Percentiles rank a stretch among this genome's conserved stretches.
phyloP scores from a whole-genome alignment of 1,140 invertebrate species.

The Bombus soroeensis region DNA sequence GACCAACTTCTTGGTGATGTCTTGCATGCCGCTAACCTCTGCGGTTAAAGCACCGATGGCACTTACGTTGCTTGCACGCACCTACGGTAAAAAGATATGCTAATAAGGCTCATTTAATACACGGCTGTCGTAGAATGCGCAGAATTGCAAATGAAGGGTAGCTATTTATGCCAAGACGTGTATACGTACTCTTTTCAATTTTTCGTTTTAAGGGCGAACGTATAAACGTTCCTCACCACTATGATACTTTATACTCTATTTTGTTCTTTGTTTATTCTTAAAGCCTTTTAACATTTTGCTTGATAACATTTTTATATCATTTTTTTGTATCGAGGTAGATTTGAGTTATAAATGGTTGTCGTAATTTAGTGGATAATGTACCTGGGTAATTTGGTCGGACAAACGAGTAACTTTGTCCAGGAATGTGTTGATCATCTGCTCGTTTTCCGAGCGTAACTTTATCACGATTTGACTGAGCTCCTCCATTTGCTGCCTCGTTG shows the following conservation, averaged over 20 bases:
- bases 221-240: background rate
- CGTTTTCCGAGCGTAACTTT: slow-evolving; percentile 59
- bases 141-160: slow-evolving; percentile 2
- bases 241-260: background rate
- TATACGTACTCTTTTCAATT: background rate
- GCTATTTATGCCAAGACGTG: background rate
- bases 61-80: slow-evolving; percentile 56
- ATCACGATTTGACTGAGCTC: slow-evolving; percentile 50
- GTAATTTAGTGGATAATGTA: background rate
- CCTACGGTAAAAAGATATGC: slow-evolving; percentile 41
- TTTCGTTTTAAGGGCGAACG: background rate
- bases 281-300: background rate
- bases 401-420: slow-evolving; percentile 64
- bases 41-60: slow-evolving; percentile 53
- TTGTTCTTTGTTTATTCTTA: background rate
- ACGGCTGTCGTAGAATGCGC: background rate
- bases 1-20: slow-evolving; percentile 54
- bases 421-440: slow-evolving; percentile 55
- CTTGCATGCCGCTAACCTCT: slow-evolving; percentile 57
- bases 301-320: background rate
- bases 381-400: slow-evolving; percentile 65
- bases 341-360: background rate
- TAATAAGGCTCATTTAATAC: slow-evolving; percentile 5
- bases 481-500: background rate
- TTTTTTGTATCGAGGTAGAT: background rate